Percentiles rank a stretch among this genome's conserved stretches.
These are phyloP conservation scores for Camarhynchus parvulus DNA, from an alignment of 2,113 vertebrate species.

Conservation along the genomic window DNA sequence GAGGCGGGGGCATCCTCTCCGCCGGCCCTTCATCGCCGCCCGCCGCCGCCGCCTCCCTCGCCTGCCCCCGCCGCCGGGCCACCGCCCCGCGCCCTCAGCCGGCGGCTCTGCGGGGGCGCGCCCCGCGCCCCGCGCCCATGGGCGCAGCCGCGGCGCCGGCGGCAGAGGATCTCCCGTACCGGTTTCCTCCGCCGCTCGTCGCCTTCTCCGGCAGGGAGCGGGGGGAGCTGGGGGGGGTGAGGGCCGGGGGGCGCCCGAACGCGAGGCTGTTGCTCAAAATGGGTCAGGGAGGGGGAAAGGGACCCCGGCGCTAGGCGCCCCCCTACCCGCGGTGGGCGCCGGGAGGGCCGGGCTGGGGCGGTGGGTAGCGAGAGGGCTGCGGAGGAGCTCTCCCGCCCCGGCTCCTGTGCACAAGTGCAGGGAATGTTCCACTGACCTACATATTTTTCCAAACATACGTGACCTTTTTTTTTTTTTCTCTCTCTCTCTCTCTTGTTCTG, in stretches of 20 bases:
- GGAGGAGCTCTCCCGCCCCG: slow-evolving; percentile 13
- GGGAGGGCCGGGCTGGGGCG: not conserved
- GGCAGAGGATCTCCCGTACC: not conserved
- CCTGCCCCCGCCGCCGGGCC: not conserved
- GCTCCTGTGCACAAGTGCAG: slow-evolving; percentile 75
- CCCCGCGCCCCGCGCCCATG: not conserved
- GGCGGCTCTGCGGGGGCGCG: too few species aligned
- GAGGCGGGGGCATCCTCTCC: slow-evolving; percentile 1
- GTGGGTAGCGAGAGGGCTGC: not conserved
- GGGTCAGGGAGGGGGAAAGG: slow-evolving; percentile 47
- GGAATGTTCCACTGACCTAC: slow-evolving; percentile 87
- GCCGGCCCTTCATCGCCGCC: not conserved
- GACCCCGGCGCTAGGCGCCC: not conserved
- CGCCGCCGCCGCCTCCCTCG: not conserved
- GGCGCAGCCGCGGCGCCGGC: not conserved
- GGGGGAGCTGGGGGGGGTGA: too few species aligned
- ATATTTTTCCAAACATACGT: slow-evolving; percentile 86
- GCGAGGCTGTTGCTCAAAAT: slow-evolving; percentile 21
- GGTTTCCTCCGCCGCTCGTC: not conserved
- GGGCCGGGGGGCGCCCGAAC: not conserved
- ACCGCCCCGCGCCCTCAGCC: not conserved
- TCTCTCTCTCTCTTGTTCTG: slow-evolving; percentile 30
- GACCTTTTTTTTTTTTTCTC: slow-evolving; percentile 79
- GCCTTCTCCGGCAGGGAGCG: not conserved
- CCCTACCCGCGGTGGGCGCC: not conserved